Conservation (phyloP, 64 coral and sea anemone species). For the Hydrozoanthus tunicans region DNA sequence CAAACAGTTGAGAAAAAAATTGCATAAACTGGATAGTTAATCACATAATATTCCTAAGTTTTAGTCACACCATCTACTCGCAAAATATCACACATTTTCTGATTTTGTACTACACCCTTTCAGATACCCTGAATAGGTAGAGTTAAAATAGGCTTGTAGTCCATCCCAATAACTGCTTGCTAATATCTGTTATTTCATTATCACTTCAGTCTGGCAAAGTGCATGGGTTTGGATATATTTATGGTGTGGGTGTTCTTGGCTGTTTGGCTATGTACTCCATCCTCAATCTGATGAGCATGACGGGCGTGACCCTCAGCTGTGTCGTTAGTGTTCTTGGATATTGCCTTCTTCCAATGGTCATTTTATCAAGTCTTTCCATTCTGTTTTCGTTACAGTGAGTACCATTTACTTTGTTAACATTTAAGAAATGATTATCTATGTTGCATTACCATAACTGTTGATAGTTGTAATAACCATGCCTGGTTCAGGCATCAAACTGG, state of each 20-base stretch:
- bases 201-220: constrained; percentile 86
- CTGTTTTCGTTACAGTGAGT: constrained; percentile 93
- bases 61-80: too few relatives aligned
- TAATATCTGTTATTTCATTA: not conserved
- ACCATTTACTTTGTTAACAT: too few relatives aligned
- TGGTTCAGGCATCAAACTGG: not conserved
- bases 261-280: constrained; percentile 92
- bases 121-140: too few relatives aligned
- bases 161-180: not conserved
- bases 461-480: not conserved
- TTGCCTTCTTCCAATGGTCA: constrained; percentile 94
- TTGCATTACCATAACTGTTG: not conserved
- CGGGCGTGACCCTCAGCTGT: constrained; percentile 87
- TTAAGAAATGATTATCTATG: not conserved
- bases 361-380: constrained; percentile 82
- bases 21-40: too few relatives aligned
- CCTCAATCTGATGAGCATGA: constrained; percentile 99
- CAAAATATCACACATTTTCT: too few relatives aligned
- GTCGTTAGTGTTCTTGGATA: constrained; percentile 97
- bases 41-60: too few relatives aligned
- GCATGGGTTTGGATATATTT: constrained; percentile 99
- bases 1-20: too few relatives aligned
- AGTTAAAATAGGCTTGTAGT: too few relatives aligned
- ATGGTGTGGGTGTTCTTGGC: constrained; percentile 91
- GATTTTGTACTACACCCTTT: too few relatives aligned